Conservation (phyloP, 2,113 vertebrate species). For the Clarias magur region DNA sequence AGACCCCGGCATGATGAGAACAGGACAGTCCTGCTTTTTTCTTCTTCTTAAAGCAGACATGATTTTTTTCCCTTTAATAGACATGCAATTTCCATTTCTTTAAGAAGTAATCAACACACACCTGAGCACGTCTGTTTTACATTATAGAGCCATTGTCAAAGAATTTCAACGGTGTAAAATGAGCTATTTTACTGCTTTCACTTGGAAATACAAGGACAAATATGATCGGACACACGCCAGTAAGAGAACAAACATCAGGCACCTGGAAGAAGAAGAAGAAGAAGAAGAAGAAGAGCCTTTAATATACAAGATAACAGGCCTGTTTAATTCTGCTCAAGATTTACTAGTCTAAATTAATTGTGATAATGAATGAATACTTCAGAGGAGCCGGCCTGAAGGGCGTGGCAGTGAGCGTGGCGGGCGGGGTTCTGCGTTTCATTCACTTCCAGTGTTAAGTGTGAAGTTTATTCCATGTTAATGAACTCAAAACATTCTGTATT, state of each 20-base stretch:
- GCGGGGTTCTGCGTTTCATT: too few species aligned
- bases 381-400: too few species aligned
- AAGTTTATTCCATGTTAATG: not conserved
- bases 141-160: not conserved
- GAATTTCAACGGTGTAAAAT: constrained; percentile 14
- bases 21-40: not conserved
- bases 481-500: not conserved
- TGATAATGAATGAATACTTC: too few species aligned
- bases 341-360: too few species aligned
- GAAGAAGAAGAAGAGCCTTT: too few species aligned
- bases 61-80: not conserved
- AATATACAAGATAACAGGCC: too few species aligned
- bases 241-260: not conserved
- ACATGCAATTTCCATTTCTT: not conserved
- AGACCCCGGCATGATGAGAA: not conserved
- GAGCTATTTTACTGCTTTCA: not conserved
- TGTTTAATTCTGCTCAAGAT: too few species aligned
- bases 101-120: constrained; percentile 42
- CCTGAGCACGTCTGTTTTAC: constrained; percentile 49
- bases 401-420: too few species aligned
- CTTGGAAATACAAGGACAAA: not conserved
- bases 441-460: too few species aligned
- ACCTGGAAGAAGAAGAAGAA: not conserved
- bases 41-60: not conserved
- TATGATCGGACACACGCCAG: too few species aligned